Evolutionary conservation across 2,888 invertebrate genomes (phyloP).

Genomic region (Ferdinandea cuprea): DNA sequence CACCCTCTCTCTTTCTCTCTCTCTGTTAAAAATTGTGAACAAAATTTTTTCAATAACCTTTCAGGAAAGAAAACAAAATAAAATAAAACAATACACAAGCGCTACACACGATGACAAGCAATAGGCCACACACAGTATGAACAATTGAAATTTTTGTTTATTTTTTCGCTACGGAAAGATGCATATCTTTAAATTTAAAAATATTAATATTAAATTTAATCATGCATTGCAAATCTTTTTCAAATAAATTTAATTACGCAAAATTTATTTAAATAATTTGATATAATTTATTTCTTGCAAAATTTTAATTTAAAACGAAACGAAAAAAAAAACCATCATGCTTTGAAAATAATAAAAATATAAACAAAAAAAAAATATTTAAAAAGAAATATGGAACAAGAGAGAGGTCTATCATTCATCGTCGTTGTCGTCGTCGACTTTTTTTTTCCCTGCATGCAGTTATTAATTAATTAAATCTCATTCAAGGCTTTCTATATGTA

Average conservation of each 20-base stretch:
- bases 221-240: too few species aligned
- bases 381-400: too few species aligned
- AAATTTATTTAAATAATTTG: too few species aligned
- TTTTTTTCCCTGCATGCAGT: constrained; percentile 59
- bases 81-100: constrained; percentile 35
- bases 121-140: constrained; percentile 10
- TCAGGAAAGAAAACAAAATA: not conserved
- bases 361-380: constrained; percentile 6
- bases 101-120: constrained; percentile 49
- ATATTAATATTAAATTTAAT: too few species aligned
- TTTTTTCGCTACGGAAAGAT: too few species aligned
- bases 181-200: too few species aligned
- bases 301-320: too few species aligned
- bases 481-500: constrained; percentile 42
- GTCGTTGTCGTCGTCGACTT: constrained; percentile 6
- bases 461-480: constrained; percentile 69
- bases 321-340: not conserved
- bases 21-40: not conserved
- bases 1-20: constrained; percentile 17
- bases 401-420: constrained; percentile 39
- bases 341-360: not conserved
- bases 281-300: too few species aligned
- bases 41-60: constrained; percentile 11
- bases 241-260: too few species aligned
- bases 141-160: constrained; percentile 24